Evolutionary conservation across 1,140 invertebrate genomes (phyloP), one percentile per base, ranked within the genome.

Genomic region (Bathynomus jamesi): DNA sequence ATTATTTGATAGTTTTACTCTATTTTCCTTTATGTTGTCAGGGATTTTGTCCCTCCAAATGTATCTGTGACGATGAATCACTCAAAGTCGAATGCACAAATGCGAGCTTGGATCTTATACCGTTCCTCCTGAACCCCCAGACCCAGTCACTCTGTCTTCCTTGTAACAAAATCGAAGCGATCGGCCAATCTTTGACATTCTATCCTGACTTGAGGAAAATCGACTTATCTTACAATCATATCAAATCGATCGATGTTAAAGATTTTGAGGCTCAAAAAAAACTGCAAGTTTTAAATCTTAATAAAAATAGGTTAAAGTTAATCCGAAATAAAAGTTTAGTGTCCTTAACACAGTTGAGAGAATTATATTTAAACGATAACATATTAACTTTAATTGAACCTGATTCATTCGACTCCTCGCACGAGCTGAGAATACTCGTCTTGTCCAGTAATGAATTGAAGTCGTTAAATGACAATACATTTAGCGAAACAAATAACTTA

Each of bases 51-150:
- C 92, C 92, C 0, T 87, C 81, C 70, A 89, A 88, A 67, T 95
- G 93, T 81, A 87, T 84, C 79, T 95, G 93, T 82, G 91, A 95
- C 82, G 93, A 96, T 78, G 90, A 93, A 65, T 92, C 88, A 0
- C 86, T 94, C 65, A 88, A 91, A n/a, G 93, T 94, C 0, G 87
- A 89, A 64, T 95, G 94, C 81, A 87, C 91, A 74, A 88, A 89
- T 78, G 91, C 90, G 76, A 91, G 89, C 72, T 83, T 95, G 53
- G 92, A 94, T 82, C 90, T 94, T 17, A 88, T 95, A 61, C 94
- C 93, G 40, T 95, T 95, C 76, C 91, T 93, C 0, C 84, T 96
- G 60, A 96, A 95, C 82, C 94, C 94, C 3, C 90, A 89, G 76
- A 91, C 95, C 67, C 90, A 92, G 80, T 64, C 65, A 25, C 53